Conservation (phyloP, 1,140 invertebrate species). For the Colletes gigas region DNA sequence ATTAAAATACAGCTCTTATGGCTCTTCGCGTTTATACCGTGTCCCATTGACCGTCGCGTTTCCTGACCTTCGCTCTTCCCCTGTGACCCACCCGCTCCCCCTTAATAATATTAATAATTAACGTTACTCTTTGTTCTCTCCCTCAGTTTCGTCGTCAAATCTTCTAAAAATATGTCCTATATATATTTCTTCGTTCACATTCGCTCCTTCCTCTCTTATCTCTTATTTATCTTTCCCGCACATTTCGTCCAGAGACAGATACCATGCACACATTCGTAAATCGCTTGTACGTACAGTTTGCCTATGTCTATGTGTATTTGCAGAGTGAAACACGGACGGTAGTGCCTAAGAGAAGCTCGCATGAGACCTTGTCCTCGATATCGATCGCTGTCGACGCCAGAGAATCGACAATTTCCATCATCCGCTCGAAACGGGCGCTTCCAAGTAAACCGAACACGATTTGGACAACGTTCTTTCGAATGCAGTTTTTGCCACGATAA, state of each 20-base stretch:
- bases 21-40: neutral
- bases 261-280: constrained; percentile 10
- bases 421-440: neutral
- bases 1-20: constrained; percentile 73
- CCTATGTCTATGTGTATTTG: constrained; percentile 32
- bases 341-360: constrained; percentile 55
- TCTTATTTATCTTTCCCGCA: too few species aligned
- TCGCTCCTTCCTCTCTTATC: constrained; percentile 30
- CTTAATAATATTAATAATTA: constrained; percentile 40
- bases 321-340: constrained; percentile 61
- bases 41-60: neutral
- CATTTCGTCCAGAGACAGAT: neutral
- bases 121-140: constrained; percentile 56
- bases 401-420: neutral
- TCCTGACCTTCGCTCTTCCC: neutral
- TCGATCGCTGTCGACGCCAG: neutral
- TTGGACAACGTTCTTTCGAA: neutral
- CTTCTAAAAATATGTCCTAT: constrained; percentile 73
- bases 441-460: neutral
- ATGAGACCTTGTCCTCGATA: constrained; percentile 40
- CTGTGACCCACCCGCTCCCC: neutral
- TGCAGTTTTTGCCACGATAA: neutral
- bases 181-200: constrained; percentile 50
- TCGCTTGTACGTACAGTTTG: constrained; percentile 26
- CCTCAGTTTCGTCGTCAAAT: constrained; percentile 66